These are phyloP conservation scores for rabbit (Oryctolagus cuniculus) DNA, from an alignment of 2,113 vertebrate species.

Conservation along the genomic window mOryCun1.1 NC_091440.1:65433001-65433500, in stretches of 20 bases:
- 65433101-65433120: too few species aligned
- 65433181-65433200: background rate
- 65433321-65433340: background rate
- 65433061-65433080: too few species aligned
- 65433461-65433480: too few species aligned
- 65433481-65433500: too few species aligned
- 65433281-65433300: conserved; percentile 46
- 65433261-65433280: conserved; percentile 63
- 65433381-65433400: conserved; percentile 12
- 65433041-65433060: too few species aligned
- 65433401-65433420: background rate
- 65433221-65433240: conserved; percentile 28
- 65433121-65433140: too few species aligned
- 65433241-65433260: conserved; percentile 57
- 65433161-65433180: background rate
- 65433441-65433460: too few species aligned
- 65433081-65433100: too few species aligned
- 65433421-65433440: background rate
- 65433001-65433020: too few species aligned
- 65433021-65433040: too few species aligned
- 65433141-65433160: background rate
- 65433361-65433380: background rate
- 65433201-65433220: conserved; percentile 44
- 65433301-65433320: background rate
- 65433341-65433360: background rate